phyloP scores from a whole-genome alignment of 2,888 invertebrate genomes.

The Volucella inflata region DNA sequence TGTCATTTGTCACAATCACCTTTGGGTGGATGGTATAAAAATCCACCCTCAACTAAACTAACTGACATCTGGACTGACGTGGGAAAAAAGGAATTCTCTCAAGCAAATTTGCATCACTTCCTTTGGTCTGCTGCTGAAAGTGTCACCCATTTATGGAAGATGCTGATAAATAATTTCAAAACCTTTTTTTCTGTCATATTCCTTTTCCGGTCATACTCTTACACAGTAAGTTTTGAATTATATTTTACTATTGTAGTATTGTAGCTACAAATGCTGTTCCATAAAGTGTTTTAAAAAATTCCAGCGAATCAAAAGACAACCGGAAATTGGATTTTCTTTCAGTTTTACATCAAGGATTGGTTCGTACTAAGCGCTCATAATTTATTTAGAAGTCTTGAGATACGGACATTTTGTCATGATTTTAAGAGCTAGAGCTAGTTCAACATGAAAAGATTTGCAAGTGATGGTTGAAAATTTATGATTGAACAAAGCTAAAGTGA shows the following conservation, averaged over 20 bases:
- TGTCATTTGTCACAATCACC: not conserved
- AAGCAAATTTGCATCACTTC: not conserved
- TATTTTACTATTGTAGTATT: not conserved
- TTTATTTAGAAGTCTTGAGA: too few relatives aligned
- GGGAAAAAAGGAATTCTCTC: not conserved
- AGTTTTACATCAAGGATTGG: not conserved
- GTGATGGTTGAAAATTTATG: too few relatives aligned
- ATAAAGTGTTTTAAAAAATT: not conserved
- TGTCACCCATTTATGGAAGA: not conserved
- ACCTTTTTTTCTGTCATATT: conserved; percentile 2
- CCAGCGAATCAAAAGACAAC: not conserved
- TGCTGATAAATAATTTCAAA: not conserved
- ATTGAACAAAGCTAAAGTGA: too few relatives aligned
- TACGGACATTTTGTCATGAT: too few relatives aligned
- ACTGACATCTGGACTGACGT: not conserved
- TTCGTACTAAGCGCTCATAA: too few relatives aligned
- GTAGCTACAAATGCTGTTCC: not conserved
- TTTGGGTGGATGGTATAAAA: not conserved
- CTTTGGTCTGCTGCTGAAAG: not conserved
- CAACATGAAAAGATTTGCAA: too few relatives aligned
- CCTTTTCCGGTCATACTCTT: not conserved
- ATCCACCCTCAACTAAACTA: not conserved
- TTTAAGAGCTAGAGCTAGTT: too few relatives aligned
- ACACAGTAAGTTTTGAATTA: not conserved
- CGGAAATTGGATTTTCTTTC: conserved; percentile 26